Evolutionary conservation across 2,888 invertebrate species (phyloP).

Genomic region (Hirtodrosophila cameraria): DNA sequence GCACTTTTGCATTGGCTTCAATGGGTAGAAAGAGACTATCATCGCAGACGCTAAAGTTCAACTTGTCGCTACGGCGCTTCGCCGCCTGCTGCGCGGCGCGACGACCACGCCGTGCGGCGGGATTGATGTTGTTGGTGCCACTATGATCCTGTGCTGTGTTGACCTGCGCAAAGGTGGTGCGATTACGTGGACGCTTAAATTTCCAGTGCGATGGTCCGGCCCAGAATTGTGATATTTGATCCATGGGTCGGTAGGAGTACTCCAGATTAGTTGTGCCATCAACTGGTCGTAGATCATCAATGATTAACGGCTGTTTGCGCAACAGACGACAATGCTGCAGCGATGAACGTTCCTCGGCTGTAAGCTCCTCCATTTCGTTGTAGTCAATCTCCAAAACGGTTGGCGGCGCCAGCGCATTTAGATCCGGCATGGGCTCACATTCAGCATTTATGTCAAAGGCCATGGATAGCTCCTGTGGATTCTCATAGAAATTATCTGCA

Average conservation of each 20-base stretch:
- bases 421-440: constrained; percentile 86
- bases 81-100: constrained; percentile 49
- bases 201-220: constrained; percentile 94
- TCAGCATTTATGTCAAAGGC: constrained; percentile 88
- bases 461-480: constrained; percentile 86
- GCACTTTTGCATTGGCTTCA: constrained; percentile 73
- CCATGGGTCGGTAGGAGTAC: constrained; percentile 88
- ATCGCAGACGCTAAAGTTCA: constrained; percentile 76
- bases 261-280: constrained; percentile 86
- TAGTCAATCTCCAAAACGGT: constrained; percentile 84
- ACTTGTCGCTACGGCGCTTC: constrained; percentile 67
- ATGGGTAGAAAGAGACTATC: constrained; percentile 77
- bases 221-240: constrained; percentile 86
- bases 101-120: constrained; percentile 37
- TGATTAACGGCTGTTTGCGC: constrained; percentile 82
- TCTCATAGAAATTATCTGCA: constrained; percentile 81
- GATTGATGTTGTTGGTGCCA: background rate
- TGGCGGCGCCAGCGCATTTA: constrained; percentile 69
- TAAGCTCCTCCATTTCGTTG: constrained; percentile 83
- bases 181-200: constrained; percentile 85
- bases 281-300: constrained; percentile 86
- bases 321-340: constrained; percentile 82
- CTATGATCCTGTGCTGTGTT: constrained; percentile 13
- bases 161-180: constrained; percentile 53
- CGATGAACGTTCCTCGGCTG: constrained; percentile 81